phyloP scores from a whole-genome alignment of 2,888 invertebrate genomes.

The Agelastica alni region DNA sequence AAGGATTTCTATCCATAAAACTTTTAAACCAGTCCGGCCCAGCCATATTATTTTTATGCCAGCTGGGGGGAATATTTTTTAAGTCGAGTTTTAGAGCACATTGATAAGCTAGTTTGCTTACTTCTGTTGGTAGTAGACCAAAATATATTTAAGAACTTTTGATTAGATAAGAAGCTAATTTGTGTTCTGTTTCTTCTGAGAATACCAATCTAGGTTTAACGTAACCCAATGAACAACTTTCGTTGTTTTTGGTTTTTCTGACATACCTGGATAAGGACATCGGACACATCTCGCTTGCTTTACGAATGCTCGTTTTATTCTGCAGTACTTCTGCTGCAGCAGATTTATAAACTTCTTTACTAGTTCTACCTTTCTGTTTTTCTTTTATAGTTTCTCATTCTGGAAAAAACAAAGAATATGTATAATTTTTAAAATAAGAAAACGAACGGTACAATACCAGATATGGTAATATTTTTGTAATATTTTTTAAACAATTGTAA shows the following conservation, averaged over 20 bases:
- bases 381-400: not conserved
- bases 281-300: not conserved
- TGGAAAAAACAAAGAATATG: not conserved
- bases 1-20: not conserved
- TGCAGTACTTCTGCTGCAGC: not conserved
- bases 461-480: not conserved
- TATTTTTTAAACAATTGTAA: not conserved
- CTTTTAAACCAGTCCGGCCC: not conserved
- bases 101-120: not conserved
- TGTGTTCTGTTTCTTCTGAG: not conserved
- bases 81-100: not conserved
- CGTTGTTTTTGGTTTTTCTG: no score
- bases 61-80: not conserved
- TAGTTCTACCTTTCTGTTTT: not conserved
- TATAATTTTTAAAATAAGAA: not conserved
- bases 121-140: not conserved
- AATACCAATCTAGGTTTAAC: not conserved
- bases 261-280: not conserved
- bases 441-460: no score
- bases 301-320: not conserved
- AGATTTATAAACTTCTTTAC: not conserved
- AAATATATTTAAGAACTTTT: not conserved
- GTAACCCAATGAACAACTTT: not conserved
- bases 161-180: not conserved
- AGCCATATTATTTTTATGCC: not conserved